phyloP scores from a whole-genome alignment of 2,797 vertebrate genomes.

The Lepidocolaptes lacrymiger region DNA sequence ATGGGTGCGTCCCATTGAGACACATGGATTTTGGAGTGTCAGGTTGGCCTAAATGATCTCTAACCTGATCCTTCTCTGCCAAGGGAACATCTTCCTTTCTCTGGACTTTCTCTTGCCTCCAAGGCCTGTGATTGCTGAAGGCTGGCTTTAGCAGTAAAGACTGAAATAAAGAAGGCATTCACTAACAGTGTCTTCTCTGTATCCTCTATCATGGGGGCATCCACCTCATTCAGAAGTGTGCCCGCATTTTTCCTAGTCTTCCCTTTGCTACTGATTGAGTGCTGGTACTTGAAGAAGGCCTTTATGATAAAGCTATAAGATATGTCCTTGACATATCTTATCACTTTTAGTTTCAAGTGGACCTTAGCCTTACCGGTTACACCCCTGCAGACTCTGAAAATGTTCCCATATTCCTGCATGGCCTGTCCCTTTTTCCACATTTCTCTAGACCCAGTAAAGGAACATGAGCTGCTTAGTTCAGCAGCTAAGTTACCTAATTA shows the following conservation, averaged over 20 bases:
- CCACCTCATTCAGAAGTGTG: rapidly evolving
- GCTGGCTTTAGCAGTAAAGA: background rate
- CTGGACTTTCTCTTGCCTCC: background rate
- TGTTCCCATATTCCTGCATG: background rate
- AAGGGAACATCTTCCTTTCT: background rate
- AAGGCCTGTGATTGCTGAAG: background rate
- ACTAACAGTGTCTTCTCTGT: background rate
- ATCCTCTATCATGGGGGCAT: background rate
- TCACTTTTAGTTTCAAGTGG: background rate
- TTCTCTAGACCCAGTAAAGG: background rate
- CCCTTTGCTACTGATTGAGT: background rate
- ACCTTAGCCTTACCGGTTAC: background rate
- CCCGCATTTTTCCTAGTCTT: background rate
- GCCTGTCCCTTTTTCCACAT: background rate
- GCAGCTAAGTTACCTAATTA: background rate
- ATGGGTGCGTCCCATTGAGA: background rate
- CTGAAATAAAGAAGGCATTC: background rate
- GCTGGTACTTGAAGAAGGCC: background rate
- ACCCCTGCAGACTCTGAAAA: background rate
- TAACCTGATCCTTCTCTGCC: background rate
- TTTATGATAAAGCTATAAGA: background rate
- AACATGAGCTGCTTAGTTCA: background rate
- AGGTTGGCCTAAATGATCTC: background rate
- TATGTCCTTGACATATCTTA: background rate
- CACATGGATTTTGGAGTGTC: background rate